A percentile compares a stretch with the other conserved stretches of the same genome.
Evolutionary conservation across 2,113 vertebrate genomes (phyloP).

Genomic region (Saguinus imperator): DNA sequence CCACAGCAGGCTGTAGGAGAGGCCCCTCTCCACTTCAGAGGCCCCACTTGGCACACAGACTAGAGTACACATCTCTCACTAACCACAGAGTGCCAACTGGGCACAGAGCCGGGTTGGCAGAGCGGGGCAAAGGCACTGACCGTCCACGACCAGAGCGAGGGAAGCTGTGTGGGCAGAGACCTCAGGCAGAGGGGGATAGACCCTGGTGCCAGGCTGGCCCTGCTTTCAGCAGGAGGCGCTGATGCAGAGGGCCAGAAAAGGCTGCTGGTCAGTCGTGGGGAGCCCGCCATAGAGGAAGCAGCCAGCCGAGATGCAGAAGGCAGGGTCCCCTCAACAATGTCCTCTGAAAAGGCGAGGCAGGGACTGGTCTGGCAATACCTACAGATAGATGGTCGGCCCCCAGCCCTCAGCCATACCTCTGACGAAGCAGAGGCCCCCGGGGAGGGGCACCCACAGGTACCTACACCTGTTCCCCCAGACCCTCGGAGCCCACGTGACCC

Average conservation of each 20-base stretch:
- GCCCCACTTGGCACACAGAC: neutral
- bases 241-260: neutral
- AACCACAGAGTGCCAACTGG: accelerated
- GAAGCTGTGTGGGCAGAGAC: neutral
- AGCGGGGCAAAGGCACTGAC: neutral
- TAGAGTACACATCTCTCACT: neutral
- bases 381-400: accelerated
- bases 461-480: neutral
- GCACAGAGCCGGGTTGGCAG: neutral
- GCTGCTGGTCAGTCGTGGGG: neutral
- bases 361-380: neutral
- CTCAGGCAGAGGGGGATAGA: neutral
- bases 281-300: neutral
- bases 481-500: neutral
- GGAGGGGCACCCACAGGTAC: accelerated
- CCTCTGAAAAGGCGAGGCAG: neutral
- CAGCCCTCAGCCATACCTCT: neutral
- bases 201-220: neutral
- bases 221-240: neutral
- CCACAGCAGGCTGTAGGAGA: neutral
- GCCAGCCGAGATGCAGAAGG: neutral
- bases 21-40: neutral
- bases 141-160: accelerated
- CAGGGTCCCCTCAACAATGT: neutral
- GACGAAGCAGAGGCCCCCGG: neutral